Evolutionary conservation across 2,888 invertebrate genomes (phyloP).

Genomic region (Ormyrus nitidulus): DNA sequence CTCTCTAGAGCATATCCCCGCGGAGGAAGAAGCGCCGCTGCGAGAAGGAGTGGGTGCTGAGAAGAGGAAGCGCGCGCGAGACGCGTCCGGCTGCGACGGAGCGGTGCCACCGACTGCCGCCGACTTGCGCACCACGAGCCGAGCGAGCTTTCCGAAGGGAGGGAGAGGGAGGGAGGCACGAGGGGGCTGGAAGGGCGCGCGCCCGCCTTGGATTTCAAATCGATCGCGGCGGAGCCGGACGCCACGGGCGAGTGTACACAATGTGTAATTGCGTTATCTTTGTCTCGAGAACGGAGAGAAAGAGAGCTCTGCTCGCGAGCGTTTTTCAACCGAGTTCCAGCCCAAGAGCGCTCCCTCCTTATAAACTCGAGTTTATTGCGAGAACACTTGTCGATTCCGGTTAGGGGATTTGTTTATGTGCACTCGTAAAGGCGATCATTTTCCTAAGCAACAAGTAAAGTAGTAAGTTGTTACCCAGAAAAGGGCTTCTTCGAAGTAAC

Average conservation of each 20-base stretch:
- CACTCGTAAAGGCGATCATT: too few species aligned
- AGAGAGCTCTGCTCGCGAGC: too few species aligned
- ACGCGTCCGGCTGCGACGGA: constrained; percentile 21
- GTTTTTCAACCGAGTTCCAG: too few species aligned
- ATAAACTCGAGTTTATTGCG: too few species aligned
- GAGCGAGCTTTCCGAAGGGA: not conserved
- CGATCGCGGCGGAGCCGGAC: constrained; percentile 31
- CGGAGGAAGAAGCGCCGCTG: not conserved
- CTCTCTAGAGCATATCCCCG: not conserved
- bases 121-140: not conserved
- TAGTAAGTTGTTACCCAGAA: too few species aligned
- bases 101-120: constrained; percentile 46
- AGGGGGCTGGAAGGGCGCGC: not conserved
- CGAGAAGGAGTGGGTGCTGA: not conserved
- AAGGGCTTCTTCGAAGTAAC: too few species aligned
- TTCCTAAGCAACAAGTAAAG: too few species aligned
- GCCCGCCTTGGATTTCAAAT: constrained; percentile 48
- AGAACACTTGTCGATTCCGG: too few species aligned
- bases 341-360: too few species aligned
- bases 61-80: not conserved
- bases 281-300: not conserved
- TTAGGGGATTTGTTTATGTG: too few species aligned
- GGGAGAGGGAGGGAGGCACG: not conserved
- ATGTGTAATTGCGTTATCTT: constrained; percentile 38
- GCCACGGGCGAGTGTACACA: constrained; percentile 29